phyloP scores from a whole-genome alignment of 2,113 vertebrate species.

The Antennarius striatus region DNA sequence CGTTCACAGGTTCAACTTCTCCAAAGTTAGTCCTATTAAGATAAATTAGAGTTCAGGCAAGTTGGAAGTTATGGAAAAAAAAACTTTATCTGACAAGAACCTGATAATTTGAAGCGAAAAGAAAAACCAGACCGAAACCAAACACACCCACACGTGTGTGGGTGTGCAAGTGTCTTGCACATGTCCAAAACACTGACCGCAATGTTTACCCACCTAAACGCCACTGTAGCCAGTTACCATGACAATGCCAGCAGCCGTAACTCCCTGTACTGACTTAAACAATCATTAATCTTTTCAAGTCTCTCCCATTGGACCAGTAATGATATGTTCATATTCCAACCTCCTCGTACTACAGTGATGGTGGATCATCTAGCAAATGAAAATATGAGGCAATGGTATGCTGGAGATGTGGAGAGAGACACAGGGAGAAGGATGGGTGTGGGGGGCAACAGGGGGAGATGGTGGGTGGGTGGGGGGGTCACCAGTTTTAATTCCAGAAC shows the following conservation, averaged over 20 bases:
- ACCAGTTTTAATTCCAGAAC: slow-evolving; percentile 34
- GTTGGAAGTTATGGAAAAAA: slow-evolving; percentile 13
- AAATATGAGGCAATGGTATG: slow-evolving; percentile 52
- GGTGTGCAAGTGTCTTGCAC: slow-evolving; percentile 17
- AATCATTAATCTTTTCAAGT: slow-evolving; percentile 69
- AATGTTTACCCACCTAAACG: slow-evolving; percentile 70
- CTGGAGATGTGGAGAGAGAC: slow-evolving; percentile 27
- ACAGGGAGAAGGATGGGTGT: not conserved
- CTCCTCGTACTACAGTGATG: slow-evolving; percentile 33
- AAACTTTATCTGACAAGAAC: slow-evolving; percentile 31
- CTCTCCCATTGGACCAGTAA: slow-evolving; percentile 60
- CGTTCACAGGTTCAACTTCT: slow-evolving; percentile 4
- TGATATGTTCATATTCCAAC: slow-evolving; percentile 67
- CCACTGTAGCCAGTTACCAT: slow-evolving; percentile 64
- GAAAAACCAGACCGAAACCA: slow-evolving; percentile 10
- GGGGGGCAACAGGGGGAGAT: too few species aligned
- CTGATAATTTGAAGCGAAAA: slow-evolving; percentile 1
- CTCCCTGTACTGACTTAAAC: slow-evolving; percentile 60
- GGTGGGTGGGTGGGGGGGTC: slow-evolving; percentile 20
- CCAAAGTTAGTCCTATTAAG: not conserved
- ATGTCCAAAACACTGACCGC: slow-evolving; percentile 59
- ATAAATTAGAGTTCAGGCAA: slow-evolving; percentile 3
- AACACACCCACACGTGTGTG: not conserved
- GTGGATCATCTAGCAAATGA: slow-evolving; percentile 63
- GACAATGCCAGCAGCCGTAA: slow-evolving; percentile 58